These are phyloP conservation scores for Aradophagus sp. DNA, from an alignment of 1,140 invertebrate genomes.

Conservation along the genomic window DNA sequence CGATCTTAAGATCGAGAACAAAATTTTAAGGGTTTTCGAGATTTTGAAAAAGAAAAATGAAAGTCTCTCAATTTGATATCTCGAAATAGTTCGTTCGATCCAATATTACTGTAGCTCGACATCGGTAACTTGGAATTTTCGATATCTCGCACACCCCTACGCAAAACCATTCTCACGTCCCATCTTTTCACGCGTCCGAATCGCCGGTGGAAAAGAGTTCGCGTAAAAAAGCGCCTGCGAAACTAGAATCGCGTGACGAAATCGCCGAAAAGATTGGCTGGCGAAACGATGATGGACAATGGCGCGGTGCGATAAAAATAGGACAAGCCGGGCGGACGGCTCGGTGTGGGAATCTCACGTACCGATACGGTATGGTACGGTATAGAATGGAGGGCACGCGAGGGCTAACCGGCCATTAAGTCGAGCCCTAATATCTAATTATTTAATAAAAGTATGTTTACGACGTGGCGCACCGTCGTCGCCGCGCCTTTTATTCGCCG, in stretches of 20 bases:
- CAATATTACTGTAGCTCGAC: too few species aligned
- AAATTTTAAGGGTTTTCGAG: too few species aligned
- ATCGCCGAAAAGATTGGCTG: slow-evolving; percentile 22
- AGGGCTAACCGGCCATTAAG: slow-evolving; percentile 73
- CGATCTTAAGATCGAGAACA: too few species aligned
- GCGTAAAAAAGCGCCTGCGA: too few species aligned
- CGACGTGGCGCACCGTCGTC: slow-evolving; percentile 72
- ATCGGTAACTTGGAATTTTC: too few species aligned
- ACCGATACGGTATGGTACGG: slow-evolving; percentile 68
- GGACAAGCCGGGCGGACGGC: slow-evolving; percentile 51
- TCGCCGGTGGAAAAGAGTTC: too few species aligned
- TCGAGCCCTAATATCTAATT: slow-evolving; percentile 74
- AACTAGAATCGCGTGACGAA: slow-evolving; percentile 24
- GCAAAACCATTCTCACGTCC: too few species aligned
- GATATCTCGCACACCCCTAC: not conserved
- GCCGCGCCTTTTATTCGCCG: not conserved
- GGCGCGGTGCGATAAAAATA: slow-evolving; percentile 16
- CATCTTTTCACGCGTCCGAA: too few species aligned
- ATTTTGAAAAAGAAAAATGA: too few species aligned
- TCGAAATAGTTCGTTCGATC: too few species aligned
- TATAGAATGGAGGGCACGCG: slow-evolving; percentile 73
- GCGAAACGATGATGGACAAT: too few species aligned
- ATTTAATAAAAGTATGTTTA: slow-evolving; percentile 77
- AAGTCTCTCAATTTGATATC: too few species aligned
- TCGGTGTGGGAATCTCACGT: slow-evolving; percentile 75